Base-by-base conservation (phyloP, 2,797 vertebrate genomes). In the Sebastes nivosus region DNA sequence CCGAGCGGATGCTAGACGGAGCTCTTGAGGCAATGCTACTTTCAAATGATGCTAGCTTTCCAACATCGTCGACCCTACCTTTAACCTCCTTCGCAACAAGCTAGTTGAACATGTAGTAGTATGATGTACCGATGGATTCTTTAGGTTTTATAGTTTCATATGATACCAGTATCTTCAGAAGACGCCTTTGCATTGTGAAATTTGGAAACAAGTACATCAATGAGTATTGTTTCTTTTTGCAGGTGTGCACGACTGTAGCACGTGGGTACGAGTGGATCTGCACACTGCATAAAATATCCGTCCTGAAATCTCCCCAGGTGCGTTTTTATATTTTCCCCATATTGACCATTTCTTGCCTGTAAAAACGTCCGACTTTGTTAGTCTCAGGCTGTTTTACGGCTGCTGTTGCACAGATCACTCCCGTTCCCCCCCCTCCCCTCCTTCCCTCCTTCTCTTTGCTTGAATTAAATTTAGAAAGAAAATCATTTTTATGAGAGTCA, bases 401-500 rank as follows among this genome's bases (percentile, higher is more conserved):
- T 78, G 66, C 69, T 67, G 84, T 67, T 87, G 67, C 67, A 70
- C 66, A 29, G 72, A 69, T 60, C 5, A 36, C 77, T 72, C 74
- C 65, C 32, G 50, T 76, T 42, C 6, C 6, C 6, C 5, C 29
- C 36, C 27, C 68, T 69, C 14, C 65, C 29, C 42, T 76, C 74
- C 59, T 72, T 29, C 32, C 54, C 71, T 69, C 77, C 64, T 85
- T 78, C 77, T 67, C 77, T 87, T 85, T 75, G 72, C 80, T 81
- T 38, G 88, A 91, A 94, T 95, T 94, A 93, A 90, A 95, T 94
- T 92, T 92, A 92, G 90, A 91, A 90, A 90, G 88, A 92, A 94
- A 93, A 95, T 94, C 71, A 91, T 93, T 94, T 94, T 94, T 94
- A 95, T 92, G 94, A 94, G 94, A 93, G 92, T 88, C 94, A 85